Evolutionary conservation across 2,797 vertebrate species (phyloP).

Genomic region (Propithecus deckenii): DNA sequence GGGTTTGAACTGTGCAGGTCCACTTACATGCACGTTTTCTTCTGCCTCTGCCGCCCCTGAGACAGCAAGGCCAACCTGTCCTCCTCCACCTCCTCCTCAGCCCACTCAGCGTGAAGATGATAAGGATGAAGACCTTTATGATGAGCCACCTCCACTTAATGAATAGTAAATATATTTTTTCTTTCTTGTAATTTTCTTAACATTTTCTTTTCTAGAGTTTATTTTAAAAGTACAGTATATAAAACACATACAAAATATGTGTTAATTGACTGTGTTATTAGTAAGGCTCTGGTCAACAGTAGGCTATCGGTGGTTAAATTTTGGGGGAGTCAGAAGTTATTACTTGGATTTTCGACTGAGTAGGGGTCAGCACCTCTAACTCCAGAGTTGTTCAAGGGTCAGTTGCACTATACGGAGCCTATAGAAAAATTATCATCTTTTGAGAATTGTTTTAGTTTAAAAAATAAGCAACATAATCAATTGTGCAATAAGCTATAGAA

Average conservation of each 20-base stretch:
- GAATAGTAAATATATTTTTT: neutral
- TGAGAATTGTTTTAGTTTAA: neutral
- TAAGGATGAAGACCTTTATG: neutral
- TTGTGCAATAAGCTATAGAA: neutral
- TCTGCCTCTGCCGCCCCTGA: neutral
- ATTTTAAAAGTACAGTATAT: neutral
- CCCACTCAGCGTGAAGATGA: neutral
- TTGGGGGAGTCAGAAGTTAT: too few relatives aligned
- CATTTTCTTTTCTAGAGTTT: neutral
- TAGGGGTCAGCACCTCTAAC: neutral
- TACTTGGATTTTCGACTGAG: neutral
- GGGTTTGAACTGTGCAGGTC: neutral
- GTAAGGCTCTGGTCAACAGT: neutral
- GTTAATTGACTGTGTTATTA: neutral
- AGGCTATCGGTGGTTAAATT: neutral
- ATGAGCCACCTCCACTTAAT: neutral
- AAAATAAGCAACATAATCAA: neutral
- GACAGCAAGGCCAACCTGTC: neutral
- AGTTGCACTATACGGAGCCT: neutral
- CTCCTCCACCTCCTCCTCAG: neutral
- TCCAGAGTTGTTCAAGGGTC: neutral
- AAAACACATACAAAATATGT: neutral
- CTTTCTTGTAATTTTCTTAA: neutral
- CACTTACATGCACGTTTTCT: neutral
- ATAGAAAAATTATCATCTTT: neutral